Evolutionary conservation across 2,113 vertebrate genomes (phyloP).

Genomic region (Emberiza fucata): DNA sequence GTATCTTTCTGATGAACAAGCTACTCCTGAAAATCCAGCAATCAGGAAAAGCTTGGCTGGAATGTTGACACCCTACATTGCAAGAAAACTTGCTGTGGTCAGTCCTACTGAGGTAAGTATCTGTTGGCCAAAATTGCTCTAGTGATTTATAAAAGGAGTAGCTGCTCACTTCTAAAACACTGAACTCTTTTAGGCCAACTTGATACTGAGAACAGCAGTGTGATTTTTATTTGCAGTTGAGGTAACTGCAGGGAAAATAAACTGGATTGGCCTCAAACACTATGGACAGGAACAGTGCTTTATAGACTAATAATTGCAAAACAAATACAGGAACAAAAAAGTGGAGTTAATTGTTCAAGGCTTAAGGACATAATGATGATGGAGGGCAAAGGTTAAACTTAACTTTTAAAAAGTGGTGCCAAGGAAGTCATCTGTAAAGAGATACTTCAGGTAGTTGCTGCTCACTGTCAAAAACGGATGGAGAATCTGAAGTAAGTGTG

Average conservation of each 20-base stretch:
- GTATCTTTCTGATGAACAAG: slow-evolving; percentile 76
- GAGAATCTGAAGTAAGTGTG: not conserved
- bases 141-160: not conserved
- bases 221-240: not conserved
- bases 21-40: slow-evolving; percentile 90
- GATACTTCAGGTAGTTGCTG: not conserved
- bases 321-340: not conserved
- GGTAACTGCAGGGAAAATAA: not conserved
- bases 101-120: slow-evolving; percentile 82
- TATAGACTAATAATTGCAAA: not conserved
- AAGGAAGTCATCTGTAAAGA: not conserved
- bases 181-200: not conserved
- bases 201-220: not conserved
- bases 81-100: slow-evolving; percentile 83
- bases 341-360: not conserved
- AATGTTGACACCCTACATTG: slow-evolving; percentile 93
- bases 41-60: slow-evolving; percentile 92
- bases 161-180: not conserved
- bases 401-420: not conserved
- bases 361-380: not conserved
- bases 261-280: not conserved
- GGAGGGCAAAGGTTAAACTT: not conserved
- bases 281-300: not conserved
- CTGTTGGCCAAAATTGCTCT: not conserved
- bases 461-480: not conserved